Evolutionary conservation across 1,140 invertebrate genomes (phyloP), one percentile per base, ranked within the genome.

Genomic region (Elysia chlorotica): DNA sequence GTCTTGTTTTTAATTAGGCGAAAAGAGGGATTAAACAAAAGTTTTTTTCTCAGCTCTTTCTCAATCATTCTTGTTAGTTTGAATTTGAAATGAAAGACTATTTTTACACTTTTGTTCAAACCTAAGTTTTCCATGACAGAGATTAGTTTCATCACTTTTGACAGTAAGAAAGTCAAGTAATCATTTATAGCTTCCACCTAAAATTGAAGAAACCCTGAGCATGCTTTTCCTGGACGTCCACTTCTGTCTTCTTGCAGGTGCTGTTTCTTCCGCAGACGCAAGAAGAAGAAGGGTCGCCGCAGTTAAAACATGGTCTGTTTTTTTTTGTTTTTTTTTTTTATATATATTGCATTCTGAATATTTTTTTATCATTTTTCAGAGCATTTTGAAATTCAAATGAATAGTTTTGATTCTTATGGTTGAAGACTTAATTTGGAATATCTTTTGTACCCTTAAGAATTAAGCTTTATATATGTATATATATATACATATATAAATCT

Each of bases 191-290:
- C n/a, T n/a, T n/a, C n/a, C n/a, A n/a, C n/a, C n/a, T n/a, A n/a
- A n/a, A n/a, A n/a, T n/a, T 38, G 30, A 56, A 17, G 21, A 54
- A 36, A 71, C 73, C 67, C 62, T 25, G 25, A 69, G 59, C n/a
- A n/a, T n/a, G n/a, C n/a, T n/a, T n/a, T n/a, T n/a, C n/a, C 76
- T 79, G 75, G 76, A 76, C 70, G 73, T 72, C 79, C 74, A 56
- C 71, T 75, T 76, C 71, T 68, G 35, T 78, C 74, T 83, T 75
- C 76, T 82, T 82, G 74, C 92, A 96, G 95, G 91, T 97, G 95
- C 90, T 96, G 95, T 89, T 96, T 96, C 92, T 96, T 96, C 91
- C 95, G 95, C 89, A 92, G 94, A 87, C 95, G 96, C 92, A 96
- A 96, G 93, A 96, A 96, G 92, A 96, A 96, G 91, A 85, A 85